Base-by-base conservation (phyloP, 2,888 invertebrate genomes). In the Carpatolechia fugitivella region DNA sequence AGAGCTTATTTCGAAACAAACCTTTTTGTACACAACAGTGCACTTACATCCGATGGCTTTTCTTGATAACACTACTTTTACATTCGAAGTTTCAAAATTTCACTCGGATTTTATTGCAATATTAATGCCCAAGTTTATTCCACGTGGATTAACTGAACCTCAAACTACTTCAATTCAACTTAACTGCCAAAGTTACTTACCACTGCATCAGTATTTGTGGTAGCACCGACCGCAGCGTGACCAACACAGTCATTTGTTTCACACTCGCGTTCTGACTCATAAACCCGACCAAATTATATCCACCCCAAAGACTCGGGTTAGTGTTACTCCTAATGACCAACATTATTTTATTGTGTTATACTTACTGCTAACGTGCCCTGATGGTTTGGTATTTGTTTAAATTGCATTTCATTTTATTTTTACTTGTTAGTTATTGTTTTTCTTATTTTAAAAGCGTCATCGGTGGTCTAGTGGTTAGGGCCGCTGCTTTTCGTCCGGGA, bases 281-380 rank as follows among this genome's bases (percentile, higher is more conserved):
- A 51, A 51, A 51, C 55, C 33, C 51, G 51, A 44, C 36, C 29
- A 51, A 55, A 55, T 51, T 51, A 35, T 36, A 35, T 41, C 38
- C 36, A 38, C 51, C 1, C 20, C 30, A 38, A 35, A 1, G 10
- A 30, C 38, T 35, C n/a, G 18, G 38, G 2, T 29, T 1, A 29
- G 11, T 38, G 36, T 24, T 30, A 30, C 30, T 54, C 38, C 38
- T n/a, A 18, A 24, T 3, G 13, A 14, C 35, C 48, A 18, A 47
- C 54, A 18, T 30, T 48, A 48, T 48, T 54, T 48, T 38, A 38
- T 54, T 31, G 54, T 29, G 48, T 13, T 53, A 40, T 14, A 40
- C 40, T 40, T 1, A 3, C 35, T 35, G 35, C n/a, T n/a, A 35
- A 8, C 13, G 35, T n/a, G n/a, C n/a, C 35, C 7, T 35, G 35